A percentile compares a stretch with the other conserved stretches of the same genome.
Evolutionary conservation across 1,140 invertebrate species (phyloP).

Genomic region (Rhyzopertha dominica): DNA sequence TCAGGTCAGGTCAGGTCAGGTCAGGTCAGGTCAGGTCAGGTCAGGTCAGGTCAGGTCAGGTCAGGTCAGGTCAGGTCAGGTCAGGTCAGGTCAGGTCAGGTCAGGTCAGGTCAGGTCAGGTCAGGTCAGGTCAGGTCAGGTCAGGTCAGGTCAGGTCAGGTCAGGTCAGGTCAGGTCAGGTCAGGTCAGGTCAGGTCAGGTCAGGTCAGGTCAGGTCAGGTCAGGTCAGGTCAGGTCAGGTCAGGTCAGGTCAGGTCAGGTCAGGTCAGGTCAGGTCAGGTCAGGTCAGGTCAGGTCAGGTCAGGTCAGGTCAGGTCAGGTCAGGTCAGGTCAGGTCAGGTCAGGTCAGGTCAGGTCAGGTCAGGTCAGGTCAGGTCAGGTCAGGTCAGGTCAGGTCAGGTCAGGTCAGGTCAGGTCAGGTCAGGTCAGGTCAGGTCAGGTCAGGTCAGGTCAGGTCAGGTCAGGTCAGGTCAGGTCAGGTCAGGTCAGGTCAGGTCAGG

Average conservation of each 20-base stretch:
- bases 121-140: constrained; percentile 36
- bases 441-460: too few relatives aligned
- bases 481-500: too few relatives aligned
- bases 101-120: constrained; percentile 38
- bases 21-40: constrained; percentile 18
- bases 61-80: constrained; percentile 26
- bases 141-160: constrained; percentile 38
- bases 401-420: constrained; percentile 20
- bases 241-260: constrained; percentile 35
- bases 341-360: constrained; percentile 23
- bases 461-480: too few relatives aligned
- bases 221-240: constrained; percentile 35
- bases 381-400: constrained; percentile 18
- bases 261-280: constrained; percentile 32
- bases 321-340: constrained; percentile 22
- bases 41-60: constrained; percentile 27
- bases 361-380: constrained; percentile 18
- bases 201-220: constrained; percentile 38
- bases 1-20: constrained; percentile 26
- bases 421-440: too few relatives aligned
- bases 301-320: constrained; percentile 23
- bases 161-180: constrained; percentile 29
- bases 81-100: constrained; percentile 35
- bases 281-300: constrained; percentile 28
- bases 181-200: constrained; percentile 36